Evolutionary conservation across 2,888 invertebrate species (phyloP), one percentile per base, ranked within the genome.

Genomic region (Smittia sp.): DNA sequence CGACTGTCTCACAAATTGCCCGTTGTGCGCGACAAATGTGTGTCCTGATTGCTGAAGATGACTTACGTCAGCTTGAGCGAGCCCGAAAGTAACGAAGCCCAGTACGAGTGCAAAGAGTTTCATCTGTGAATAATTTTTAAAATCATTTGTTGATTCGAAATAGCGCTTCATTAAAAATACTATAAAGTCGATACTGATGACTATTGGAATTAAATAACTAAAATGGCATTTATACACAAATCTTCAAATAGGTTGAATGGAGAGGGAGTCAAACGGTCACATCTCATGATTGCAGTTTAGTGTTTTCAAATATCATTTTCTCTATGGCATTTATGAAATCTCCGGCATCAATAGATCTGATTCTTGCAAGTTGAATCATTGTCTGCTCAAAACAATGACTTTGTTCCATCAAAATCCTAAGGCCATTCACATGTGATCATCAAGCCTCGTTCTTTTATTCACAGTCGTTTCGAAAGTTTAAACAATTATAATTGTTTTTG

Each of bases 11-110:
- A 68, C 68, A n/a, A 68, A 1, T 18, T 32, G 68, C 1, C 68
- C 68, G 25, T 68, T 32, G 46, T 68, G 41, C 11, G 68, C 68
- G n/a, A 68, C 68, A 22, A 18, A 68, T 11, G 68, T 68, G n/a
- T 24, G 32, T 66, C 66, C 66, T 18, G 66, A 22, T 4, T 52
- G 70, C 27, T 70, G n/a, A 6, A 70, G 24, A 70, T 70, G 70
- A 52, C 70, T 52, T 6, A 70, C 70, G 15, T 70, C 70, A 38
- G 70, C 70, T 6, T 20, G 24, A 25, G 18, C 27, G 11, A 70
- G 4, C 11, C 27, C 20, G 1, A 70, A 39, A 9, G 25, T 2
- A 13, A 27, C 25, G 24, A 46, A 15, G 15, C 46, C 11, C 46
- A 46, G n/a, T 15, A n/a, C 15, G 46, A 46, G 15, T 11, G 46